A percentile compares a stretch with the other conserved stretches of the same genome.
These are phyloP conservation scores for Psophia crepitans DNA, from an alignment of 2,113 vertebrate species.

Conservation along the genomic window DNA sequence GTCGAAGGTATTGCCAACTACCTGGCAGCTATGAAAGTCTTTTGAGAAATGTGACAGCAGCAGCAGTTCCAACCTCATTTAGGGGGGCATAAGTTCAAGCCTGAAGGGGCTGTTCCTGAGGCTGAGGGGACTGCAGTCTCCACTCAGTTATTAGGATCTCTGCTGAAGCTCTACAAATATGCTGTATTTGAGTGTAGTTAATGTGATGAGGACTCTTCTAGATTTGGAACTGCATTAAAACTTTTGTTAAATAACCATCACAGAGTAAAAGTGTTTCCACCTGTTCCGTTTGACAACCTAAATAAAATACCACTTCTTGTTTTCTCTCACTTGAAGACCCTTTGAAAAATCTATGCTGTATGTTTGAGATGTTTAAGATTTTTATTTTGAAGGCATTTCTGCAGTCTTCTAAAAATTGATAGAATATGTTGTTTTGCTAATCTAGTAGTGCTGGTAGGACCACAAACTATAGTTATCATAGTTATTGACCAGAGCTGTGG, in stretches of 20 bases:
- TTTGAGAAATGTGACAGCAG: not conserved
- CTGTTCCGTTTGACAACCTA: not conserved
- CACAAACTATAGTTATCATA: not conserved
- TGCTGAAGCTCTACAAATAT: not conserved
- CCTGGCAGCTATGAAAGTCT: not conserved
- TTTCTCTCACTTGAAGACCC: not conserved
- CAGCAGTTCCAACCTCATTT: not conserved
- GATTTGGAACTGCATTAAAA: not conserved
- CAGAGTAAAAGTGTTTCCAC: not conserved
- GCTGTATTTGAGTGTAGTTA: not conserved
- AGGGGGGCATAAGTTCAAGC: not conserved
- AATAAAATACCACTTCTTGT: not conserved
- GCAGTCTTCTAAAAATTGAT: not conserved
- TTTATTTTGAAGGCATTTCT: not conserved
- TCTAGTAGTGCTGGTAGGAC: not conserved
- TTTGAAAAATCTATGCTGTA: not conserved
- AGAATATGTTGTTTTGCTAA: not conserved
- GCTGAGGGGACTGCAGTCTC: not conserved
- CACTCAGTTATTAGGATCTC: not conserved
- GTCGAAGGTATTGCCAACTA: not conserved
- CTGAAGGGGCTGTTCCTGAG: not conserved
- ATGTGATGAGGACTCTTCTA: not conserved
- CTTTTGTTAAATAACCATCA: not conserved
- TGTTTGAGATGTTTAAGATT: not conserved
- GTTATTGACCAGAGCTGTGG: not conserved